Conservation (phyloP, 37 sponge, comb jelly and placozoan species). For the Chondrosia reniformis region DNA sequence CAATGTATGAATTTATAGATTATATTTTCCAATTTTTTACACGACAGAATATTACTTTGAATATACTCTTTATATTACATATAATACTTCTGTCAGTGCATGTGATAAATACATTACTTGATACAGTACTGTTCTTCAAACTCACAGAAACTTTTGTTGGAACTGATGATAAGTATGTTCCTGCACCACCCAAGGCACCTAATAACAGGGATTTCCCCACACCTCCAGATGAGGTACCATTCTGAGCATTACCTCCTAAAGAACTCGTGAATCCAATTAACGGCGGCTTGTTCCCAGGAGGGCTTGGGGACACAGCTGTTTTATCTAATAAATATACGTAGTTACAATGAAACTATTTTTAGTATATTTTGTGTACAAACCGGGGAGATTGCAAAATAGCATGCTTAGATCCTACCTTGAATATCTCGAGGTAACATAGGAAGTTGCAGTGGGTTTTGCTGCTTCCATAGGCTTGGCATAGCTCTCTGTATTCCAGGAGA, state of each 20-base stretch:
- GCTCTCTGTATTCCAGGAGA: neutral
- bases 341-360: too few relatives aligned
- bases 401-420: neutral
- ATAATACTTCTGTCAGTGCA: too few relatives aligned
- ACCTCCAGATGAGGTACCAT: neutral
- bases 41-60: too few relatives aligned
- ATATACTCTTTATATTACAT: too few relatives aligned
- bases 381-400: too few relatives aligned
- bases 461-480: neutral
- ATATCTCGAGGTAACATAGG: constrained; percentile 5
- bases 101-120: too few relatives aligned
- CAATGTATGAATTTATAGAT: too few relatives aligned
- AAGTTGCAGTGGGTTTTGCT: neutral
- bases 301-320: neutral
- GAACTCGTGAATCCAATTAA: neutral
- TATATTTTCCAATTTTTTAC: too few relatives aligned
- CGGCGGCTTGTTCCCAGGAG: neutral
- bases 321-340: neutral
- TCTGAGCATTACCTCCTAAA: neutral
- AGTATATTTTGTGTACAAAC: too few relatives aligned
- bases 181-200: constrained; percentile 1
- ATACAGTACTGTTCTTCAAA: too few relatives aligned
- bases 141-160: neutral
- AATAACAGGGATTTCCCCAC: constrained; percentile 17
- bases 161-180: neutral